Evolutionary conservation across 2,113 vertebrate genomes (phyloP), one percentile per base, ranked within the genome.

Genomic region (Sterna hirundo): DNA sequence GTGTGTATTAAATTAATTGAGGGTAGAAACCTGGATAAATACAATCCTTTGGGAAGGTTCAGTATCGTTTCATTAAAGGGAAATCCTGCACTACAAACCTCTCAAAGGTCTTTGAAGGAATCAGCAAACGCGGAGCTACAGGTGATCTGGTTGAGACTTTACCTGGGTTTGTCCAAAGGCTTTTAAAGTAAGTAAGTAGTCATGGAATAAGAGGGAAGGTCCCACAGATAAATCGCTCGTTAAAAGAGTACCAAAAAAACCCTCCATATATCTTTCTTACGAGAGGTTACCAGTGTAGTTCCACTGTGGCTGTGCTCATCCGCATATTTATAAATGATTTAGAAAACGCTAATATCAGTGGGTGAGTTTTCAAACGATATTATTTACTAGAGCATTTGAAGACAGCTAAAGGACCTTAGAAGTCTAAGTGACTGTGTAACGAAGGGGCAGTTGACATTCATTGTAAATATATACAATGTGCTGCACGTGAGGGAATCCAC

Each of bases 221-320:
- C 8, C 4, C 32, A 34, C n/a, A 58, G 71, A 80, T 55, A 86
- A 80, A 80, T 68, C 0, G 0, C 16, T 58, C 9, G 12, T 54
- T 86, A 75, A 72, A 83, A 79, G 20, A 44, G 15, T 58, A 49
- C 3, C 3, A 46, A 66, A 83, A 36, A 13, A 68, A 3, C 20
- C 20, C 21, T 22, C 21, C 44, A 22, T 12, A 14, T 15, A 4
- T 65, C 68, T 83, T 80, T 29, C 30, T 94, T 34, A 32, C 2
- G 19, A 26, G 11, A 58, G 3, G 6, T 86, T 68, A 40, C 22
- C 13, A 27, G 4, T 40, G 5, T 36, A 60, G 13, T 72, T 68
- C 21, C 25, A 44, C 22, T 47, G 38, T 4, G 54, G 18, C n/a
- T 91, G 46, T 27, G 29, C 5, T 84, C 51, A 54, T 40, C 52